Evolutionary conservation across 2,113 vertebrate genomes (phyloP), one percentile per base, ranked within the genome.

Genomic region (Pithys albifrons): DNA sequence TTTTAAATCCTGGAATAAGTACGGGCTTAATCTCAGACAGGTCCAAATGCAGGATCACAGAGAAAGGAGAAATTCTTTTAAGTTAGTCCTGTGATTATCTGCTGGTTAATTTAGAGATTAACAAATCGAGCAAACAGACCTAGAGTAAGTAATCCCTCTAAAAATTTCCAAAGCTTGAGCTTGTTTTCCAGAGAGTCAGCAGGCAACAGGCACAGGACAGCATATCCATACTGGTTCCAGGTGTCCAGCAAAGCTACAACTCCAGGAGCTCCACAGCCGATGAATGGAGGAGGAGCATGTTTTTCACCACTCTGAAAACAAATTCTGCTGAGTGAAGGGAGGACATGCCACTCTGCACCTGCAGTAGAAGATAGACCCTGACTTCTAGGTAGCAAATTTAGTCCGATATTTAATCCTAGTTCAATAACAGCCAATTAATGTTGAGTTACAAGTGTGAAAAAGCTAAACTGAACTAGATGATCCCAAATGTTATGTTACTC

Each of bases 401-500:
- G 31, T 31, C 61, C 15, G 29, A 48, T 66, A 51, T 62, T 84
- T 76, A 70, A 76, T 19, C 46, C n/a, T 58, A 58, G 11, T 29
- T 58, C 48, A 82, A 22, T 48, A 67, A 54, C 0, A 0, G 45
- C 15, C 66, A 82, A 52, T 52, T 52, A 73, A 81, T 7, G 5
- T 5, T 66, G 31, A 25, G 7, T 72, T 88, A 37, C 7, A 84
- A 66, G 15, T 3, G 2, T 62, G 49, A 70, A 81, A 93, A 45
- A 29, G 20, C 35, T 39, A 66, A 4, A 0, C 35, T 39, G 62
- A 4, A 0, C 7, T 24, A 71, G 51, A 39, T 51, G 55, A 92
- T 9, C 33, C 49, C 45, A 22, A 80, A 46, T 0, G 0, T 6
- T 6, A 37, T 10, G 49, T 6, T 88, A 11, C 48, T 51, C 29